These are phyloP conservation scores for Leptopilina clavipes DNA, from an alignment of 1,140 invertebrate genomes.

Conservation along the genomic window DNA sequence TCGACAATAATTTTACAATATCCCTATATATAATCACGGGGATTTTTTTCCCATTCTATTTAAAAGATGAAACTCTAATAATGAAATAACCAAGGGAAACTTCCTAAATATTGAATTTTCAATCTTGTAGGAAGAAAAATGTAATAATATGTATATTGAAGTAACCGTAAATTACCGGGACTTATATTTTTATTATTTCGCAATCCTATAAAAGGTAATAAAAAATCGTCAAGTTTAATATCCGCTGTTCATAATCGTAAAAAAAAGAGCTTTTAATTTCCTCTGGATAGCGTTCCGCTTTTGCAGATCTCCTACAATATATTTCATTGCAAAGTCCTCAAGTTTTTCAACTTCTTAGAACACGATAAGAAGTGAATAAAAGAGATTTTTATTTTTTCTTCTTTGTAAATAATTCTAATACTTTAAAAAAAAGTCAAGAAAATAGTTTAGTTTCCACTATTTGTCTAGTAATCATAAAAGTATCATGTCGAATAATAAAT, in stretches of 20 bases:
- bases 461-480: too few relatives aligned
- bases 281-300: slow-evolving; percentile 1
- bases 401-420: background rate
- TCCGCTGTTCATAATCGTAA: background rate
- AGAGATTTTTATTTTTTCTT: background rate
- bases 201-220: slow-evolving; percentile 22
- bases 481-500: too few relatives aligned
- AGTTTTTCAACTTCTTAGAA: background rate
- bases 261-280: slow-evolving; percentile 13
- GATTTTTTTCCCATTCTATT: too few relatives aligned
- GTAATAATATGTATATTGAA: background rate
- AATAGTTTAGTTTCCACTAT: too few relatives aligned
- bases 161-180: background rate
- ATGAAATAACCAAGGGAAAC: too few relatives aligned
- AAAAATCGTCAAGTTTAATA: background rate
- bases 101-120: too few relatives aligned
- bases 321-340: slow-evolving; percentile 11
- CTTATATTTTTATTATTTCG: background rate
- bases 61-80: too few relatives aligned
- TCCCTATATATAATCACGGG: too few relatives aligned
- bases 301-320: slow-evolving; percentile 12
- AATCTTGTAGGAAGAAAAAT: background rate
- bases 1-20: too few relatives aligned
- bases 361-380: background rate
- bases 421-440: background rate